Evolutionary conservation across 2,797 vertebrate species (phyloP).

Genomic region (Chloroceryle amazona): DNA sequence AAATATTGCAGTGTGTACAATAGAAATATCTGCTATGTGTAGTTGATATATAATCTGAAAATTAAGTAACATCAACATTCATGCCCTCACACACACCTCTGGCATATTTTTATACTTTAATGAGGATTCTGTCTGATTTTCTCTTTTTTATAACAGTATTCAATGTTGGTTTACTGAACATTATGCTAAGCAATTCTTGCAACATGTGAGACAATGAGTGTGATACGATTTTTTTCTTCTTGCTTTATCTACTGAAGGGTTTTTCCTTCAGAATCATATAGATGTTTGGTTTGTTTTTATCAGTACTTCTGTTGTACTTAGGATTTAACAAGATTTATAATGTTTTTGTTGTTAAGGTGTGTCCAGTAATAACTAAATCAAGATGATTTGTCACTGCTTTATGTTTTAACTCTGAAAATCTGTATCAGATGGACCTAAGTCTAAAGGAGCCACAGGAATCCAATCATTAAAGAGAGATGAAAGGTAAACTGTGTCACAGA

Average conservation of each 20-base stretch:
- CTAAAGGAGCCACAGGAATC: accelerated
- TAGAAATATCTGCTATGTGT: not conserved
- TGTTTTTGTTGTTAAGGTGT: not conserved
- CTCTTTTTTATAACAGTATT: not conserved
- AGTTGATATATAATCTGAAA: not conserved
- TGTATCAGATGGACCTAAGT: not conserved
- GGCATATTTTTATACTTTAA: not conserved
- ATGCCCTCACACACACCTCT: not conserved
- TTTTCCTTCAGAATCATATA: not conserved
- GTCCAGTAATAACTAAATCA: not conserved
- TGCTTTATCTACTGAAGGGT: not conserved
- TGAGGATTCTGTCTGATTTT: not conserved
- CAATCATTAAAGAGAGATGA: not conserved
- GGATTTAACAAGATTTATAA: not conserved
- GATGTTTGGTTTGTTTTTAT: not conserved
- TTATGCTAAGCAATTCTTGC: not conserved
- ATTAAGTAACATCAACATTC: not conserved
- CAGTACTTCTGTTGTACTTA: not conserved
- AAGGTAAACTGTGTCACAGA: not conserved
- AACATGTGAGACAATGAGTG: not conserved
- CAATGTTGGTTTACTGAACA: not conserved
- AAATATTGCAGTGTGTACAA: not conserved
- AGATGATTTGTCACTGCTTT: not conserved
- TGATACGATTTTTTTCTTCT: not conserved
- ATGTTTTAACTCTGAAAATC: not conserved